These are phyloP conservation scores for Trachelus tabidus DNA, from an alignment of 2,888 invertebrate species.

Conservation along the genomic window DNA sequence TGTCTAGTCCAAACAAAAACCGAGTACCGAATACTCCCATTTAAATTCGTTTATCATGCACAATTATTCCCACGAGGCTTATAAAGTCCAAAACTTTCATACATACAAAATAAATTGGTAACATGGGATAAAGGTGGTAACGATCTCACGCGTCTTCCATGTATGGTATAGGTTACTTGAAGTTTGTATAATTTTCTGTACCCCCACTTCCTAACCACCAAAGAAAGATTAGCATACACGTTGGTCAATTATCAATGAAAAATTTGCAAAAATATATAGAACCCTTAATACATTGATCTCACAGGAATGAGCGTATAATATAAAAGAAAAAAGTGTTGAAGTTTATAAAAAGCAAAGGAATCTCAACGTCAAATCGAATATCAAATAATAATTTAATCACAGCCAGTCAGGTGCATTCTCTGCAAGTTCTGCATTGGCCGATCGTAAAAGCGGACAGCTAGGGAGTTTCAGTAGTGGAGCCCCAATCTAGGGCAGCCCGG, in stretches of 20 bases:
- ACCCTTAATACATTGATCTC: not conserved
- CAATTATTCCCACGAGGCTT: not conserved
- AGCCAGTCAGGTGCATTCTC: not conserved
- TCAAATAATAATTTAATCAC: not conserved
- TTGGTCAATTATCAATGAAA: conserved; percentile 32
- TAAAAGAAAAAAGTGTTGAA: not conserved
- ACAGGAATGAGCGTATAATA: not conserved
- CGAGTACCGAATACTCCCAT: not conserved
- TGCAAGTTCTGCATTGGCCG: not conserved
- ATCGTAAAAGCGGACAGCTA: not conserved
- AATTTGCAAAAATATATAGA: conserved; percentile 18
- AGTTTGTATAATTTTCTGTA: not conserved
- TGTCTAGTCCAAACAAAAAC: not conserved
- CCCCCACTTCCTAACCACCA: too few species aligned
- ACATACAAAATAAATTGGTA: not conserved
- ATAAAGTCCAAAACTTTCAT: not conserved
- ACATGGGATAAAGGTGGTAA: not conserved
- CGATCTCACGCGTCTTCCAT: not conserved
- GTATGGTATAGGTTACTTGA: not conserved
- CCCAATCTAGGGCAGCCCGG: conserved; percentile 52
- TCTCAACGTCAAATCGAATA: not conserved
- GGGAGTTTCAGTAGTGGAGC: conserved; percentile 14
- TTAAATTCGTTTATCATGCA: not conserved
- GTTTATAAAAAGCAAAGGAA: not conserved
- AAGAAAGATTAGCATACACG: not conserved